Evolutionary conservation across 2,888 invertebrate genomes (phyloP).

Genomic region (Cosmorhoe ocellata): DNA sequence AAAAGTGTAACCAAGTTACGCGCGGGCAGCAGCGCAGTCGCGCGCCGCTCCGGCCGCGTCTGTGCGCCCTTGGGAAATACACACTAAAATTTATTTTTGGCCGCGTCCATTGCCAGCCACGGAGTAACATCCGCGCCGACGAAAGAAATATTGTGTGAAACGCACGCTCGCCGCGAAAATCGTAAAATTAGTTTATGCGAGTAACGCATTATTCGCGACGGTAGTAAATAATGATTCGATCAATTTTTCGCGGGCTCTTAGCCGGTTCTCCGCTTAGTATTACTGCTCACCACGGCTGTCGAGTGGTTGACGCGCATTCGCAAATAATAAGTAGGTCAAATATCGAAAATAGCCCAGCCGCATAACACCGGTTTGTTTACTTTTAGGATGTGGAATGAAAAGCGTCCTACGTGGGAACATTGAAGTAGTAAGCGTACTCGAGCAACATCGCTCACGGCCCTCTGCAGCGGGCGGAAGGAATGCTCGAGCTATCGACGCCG

Average conservation of each 20-base stretch:
- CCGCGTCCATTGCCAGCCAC: slow-evolving; percentile 74
- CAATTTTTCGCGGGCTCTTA: slow-evolving; percentile 26
- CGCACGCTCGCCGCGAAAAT: slow-evolving; percentile 45
- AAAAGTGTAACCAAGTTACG: slow-evolving; percentile 41
- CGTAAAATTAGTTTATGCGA: slow-evolving; percentile 55
- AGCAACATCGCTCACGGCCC: neutral
- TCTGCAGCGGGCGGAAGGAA: slow-evolving; percentile 9
- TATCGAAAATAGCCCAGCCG: slow-evolving; percentile 25
- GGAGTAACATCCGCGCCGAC: slow-evolving; percentile 63
- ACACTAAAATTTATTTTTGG: slow-evolving; percentile 79
- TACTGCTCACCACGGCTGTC: slow-evolving; percentile 1
- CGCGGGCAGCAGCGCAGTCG: slow-evolving; percentile 17
- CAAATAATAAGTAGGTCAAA: slow-evolving; percentile 29
- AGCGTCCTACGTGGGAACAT: slow-evolving; percentile 4
- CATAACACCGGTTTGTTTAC: slow-evolving; percentile 28
- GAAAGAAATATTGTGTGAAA: slow-evolving; percentile 65
- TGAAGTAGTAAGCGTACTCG: neutral
- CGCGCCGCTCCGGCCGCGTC: slow-evolving; percentile 24
- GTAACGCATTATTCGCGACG: slow-evolving; percentile 42
- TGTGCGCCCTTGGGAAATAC: slow-evolving; percentile 70
- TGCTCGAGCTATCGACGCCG: slow-evolving; percentile 5
- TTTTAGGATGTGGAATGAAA: slow-evolving; percentile 19
- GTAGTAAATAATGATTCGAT: slow-evolving; percentile 48
- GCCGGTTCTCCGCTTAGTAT: slow-evolving; percentile 13
- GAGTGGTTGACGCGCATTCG: slow-evolving; percentile 9